Evolutionary conservation across 2,888 invertebrate species (phyloP), one percentile per base, ranked within the genome.

Genomic region (Gymnosoma rotundatum): DNA sequence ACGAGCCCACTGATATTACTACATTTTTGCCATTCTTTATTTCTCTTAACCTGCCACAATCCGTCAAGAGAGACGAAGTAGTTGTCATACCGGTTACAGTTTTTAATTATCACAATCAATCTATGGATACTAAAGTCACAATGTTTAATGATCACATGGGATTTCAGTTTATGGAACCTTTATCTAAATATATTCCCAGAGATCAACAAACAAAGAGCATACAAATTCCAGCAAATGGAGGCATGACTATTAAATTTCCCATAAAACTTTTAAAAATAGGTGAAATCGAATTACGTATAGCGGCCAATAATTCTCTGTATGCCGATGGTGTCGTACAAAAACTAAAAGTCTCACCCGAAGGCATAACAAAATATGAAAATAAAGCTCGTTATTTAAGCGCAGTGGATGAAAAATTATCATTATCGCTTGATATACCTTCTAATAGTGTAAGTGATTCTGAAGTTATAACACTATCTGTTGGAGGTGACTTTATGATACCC

Each of bases 41-140:
- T 54, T 94, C 94, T 1, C 90, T 96, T 78, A 95, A 96, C 89
- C 91, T 97, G 72, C 97, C 97, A 0, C 95, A 95, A 89, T 94
- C 95, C 0, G 94, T 97, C 0, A 95, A 96, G 86, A 93, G 95
- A 38, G 96, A 96, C 32, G 99, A 99, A 93, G 95, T 96, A 16
- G 93, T 98, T 60, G 95, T 97, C 0, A 94, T 98, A 70, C 96
- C 98, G 52, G 95, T 97, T n/a, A 95, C 96, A 5, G 94, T 98
- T 16, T 97, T 96, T 91, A 98, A 98, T 91, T 96, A 98, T 89
- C 93, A 96, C 91, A 94, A 95, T 36, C 94, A 94, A 73, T 95
- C 96, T 88, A 93, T 96, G 0, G 93, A 93, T 12, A 96, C 96
- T 0, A 96, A 97, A 88, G 95, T 98, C 0, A 96, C 96, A 0